A percentile compares a stretch with the other conserved stretches of the same genome.
These are phyloP conservation scores for Hypselothyrea guttata DNA, from an alignment of 2,888 invertebrate genomes.

Conservation along the genomic window DNA sequence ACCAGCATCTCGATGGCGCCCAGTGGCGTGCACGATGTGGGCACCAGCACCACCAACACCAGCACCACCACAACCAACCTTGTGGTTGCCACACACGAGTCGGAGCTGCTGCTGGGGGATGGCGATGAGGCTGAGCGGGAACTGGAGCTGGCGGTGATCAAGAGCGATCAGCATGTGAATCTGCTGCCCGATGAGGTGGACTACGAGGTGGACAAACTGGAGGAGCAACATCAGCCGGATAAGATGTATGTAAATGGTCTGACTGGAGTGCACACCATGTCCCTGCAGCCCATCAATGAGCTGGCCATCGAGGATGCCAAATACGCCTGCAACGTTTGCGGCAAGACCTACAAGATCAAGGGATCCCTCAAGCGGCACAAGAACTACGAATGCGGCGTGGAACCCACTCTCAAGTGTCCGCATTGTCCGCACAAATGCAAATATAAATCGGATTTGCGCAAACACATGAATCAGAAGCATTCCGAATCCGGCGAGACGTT, in stretches of 20 bases:
- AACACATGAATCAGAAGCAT: conserved; percentile 81
- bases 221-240: conserved; percentile 24
- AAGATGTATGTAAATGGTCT: conserved; percentile 56
- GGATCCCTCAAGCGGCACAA: conserved; percentile 90
- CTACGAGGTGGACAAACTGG: conserved; percentile 22
- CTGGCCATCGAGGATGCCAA: conserved; percentile 62
- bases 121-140: conserved; percentile 64
- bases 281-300: conserved; percentile 50
- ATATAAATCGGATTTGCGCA: conserved; percentile 81
- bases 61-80: too few relatives aligned
- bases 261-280: conserved; percentile 40
- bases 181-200: conserved; percentile 44
- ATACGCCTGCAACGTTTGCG: conserved; percentile 87
- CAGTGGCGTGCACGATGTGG: conserved; percentile 32
- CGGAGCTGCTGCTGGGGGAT: conserved; percentile 54
- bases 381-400: conserved; percentile 87
- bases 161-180: conserved; percentile 46
- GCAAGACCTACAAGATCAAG: conserved; percentile 91
- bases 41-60: conserved; percentile 38
- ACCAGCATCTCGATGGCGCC: conserved; percentile 58
- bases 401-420: conserved; percentile 78
- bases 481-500: conserved; percentile 52
- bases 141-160: conserved; percentile 57
- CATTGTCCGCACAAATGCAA: conserved; percentile 82
- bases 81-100: conserved; percentile 50